Evolutionary conservation across 2,797 vertebrate genomes (phyloP), one percentile per base, ranked within the genome.

Genomic region (Bradypus variegatus): DNA sequence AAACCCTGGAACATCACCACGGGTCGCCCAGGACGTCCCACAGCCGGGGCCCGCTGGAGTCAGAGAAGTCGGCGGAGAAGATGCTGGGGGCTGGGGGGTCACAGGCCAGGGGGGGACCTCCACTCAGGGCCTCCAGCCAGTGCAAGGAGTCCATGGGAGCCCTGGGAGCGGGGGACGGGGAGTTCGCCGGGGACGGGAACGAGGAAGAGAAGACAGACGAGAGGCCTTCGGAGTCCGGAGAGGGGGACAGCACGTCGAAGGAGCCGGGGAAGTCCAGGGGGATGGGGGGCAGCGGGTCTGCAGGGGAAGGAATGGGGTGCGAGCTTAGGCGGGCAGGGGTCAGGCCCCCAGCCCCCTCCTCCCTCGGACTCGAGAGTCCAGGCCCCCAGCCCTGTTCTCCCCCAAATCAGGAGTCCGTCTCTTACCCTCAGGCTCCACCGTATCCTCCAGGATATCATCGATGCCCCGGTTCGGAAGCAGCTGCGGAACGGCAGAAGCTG

Each of bases 401-500:
- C 78, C 62, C 3, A 58, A 53, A 86, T 38, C 53, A 62, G 36
- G 33, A 33, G 41, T 48, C 67, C 0, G 4, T 27, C 8, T 67
- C 92, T 78, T 92, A 95, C 94, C 92, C 96, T 97, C 94, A 98
- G 96, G 97, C 77, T 96, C 95, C 91, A 98, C 88, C 8, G 97
- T 97, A 86, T 98, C 98, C 81, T 98, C 98, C 96, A 99, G 95
- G 94, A 99, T 98, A 95, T 99, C 98, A 73, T 98, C 98, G 92
- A 99, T 98, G 81, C 98, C 98, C 95, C 98, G 98, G 88, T 97
- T 97, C 90, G 98, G 98, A 94, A 98, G 98, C 98, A 98, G 97
- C 98, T 99, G 95, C 91, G 53, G 78, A 93, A 38, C 89, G 94
- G n/a, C 19, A 90, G 77, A 89, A 11, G 13, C 10, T 4, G n/a